phyloP scores from a whole-genome alignment of 2,797 vertebrate species.

The Scolopax bukidnonensis region DNA sequence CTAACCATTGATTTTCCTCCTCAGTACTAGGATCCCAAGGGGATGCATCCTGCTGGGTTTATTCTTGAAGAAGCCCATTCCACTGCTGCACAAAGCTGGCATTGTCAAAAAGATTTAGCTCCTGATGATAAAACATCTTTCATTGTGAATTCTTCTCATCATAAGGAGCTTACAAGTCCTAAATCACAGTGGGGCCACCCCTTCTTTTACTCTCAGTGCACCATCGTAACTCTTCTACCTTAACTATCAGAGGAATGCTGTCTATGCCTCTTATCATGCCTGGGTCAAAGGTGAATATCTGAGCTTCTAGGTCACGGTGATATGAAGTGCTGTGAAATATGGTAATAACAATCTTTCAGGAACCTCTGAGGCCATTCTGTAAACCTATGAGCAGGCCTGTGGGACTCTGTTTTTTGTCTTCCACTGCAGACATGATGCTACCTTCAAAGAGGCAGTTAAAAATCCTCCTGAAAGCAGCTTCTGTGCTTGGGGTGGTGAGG shows the following conservation, averaged over 20 bases:
- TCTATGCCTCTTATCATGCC: constrained; percentile 48
- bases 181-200: constrained; percentile 43
- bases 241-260: constrained; percentile 65
- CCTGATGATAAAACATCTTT: constrained; percentile 36
- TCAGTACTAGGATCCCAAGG: constrained; percentile 10
- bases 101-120: constrained; percentile 61
- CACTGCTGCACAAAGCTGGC: background rate
- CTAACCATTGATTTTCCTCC: constrained; percentile 41
- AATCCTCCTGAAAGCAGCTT: background rate
- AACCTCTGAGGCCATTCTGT: background rate
- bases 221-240: constrained; percentile 54
- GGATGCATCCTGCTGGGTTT: constrained; percentile 16
- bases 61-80: constrained; percentile 45
- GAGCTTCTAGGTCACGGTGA: constrained; percentile 16
- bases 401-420: constrained; percentile 26
- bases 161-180: constrained; percentile 59
- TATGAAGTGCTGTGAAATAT: constrained; percentile 63
- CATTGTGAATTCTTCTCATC: constrained; percentile 62
- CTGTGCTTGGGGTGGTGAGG: background rate
- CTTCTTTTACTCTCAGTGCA: constrained; percentile 42
- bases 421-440: background rate
- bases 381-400: background rate
- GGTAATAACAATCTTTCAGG: background rate
- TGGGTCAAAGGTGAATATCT: constrained; percentile 59
- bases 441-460: background rate